Conservation (phyloP, 2,797 vertebrate species). For the Echeneis naucrates region DNA sequence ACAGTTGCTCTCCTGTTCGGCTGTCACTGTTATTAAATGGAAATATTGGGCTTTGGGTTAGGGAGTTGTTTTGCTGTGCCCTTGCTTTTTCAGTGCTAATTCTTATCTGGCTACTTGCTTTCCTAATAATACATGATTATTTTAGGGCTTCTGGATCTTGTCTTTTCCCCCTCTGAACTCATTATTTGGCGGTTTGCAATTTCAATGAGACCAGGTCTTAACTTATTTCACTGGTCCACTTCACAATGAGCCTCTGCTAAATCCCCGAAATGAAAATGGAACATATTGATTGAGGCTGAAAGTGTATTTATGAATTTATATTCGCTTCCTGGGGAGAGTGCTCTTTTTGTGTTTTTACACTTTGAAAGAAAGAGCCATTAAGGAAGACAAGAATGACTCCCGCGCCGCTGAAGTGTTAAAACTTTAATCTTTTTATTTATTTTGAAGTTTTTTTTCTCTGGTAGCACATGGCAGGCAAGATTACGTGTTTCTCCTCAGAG, state of each 20-base stretch:
- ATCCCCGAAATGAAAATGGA: slow-evolving; percentile 29
- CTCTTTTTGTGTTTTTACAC: slow-evolving; percentile 25
- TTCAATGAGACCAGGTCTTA: slow-evolving; percentile 15
- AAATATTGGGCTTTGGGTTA: not conserved
- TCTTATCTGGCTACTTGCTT: slow-evolving; percentile 6
- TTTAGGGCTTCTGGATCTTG: not conserved
- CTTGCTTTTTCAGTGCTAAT: not conserved
- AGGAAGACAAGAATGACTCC: slow-evolving; percentile 6
- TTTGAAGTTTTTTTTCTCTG: not conserved
- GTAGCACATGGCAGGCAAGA: not conserved
- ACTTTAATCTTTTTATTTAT: slow-evolving; percentile 31
- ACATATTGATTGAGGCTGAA: slow-evolving; percentile 30
- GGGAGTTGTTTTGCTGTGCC: not conserved
- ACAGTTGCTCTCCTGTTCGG: not conserved
- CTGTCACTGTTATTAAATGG: not conserved
- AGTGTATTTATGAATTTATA: slow-evolving; percentile 35
- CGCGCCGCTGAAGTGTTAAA: slow-evolving; percentile 10
- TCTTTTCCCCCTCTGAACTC: not conserved
- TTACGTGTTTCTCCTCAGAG: not conserved
- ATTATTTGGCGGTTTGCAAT: slow-evolving; percentile 16
- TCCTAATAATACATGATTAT: slow-evolving; percentile 7
- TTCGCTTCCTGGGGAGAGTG: slow-evolving; percentile 24
- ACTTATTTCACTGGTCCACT: slow-evolving; percentile 10
- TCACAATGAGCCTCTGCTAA: slow-evolving; percentile 16
- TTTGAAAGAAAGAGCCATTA: slow-evolving; percentile 45